These are phyloP conservation scores for Spicauda simplicius DNA, from an alignment of 2,888 invertebrate species.

Conservation along the genomic window DNA sequence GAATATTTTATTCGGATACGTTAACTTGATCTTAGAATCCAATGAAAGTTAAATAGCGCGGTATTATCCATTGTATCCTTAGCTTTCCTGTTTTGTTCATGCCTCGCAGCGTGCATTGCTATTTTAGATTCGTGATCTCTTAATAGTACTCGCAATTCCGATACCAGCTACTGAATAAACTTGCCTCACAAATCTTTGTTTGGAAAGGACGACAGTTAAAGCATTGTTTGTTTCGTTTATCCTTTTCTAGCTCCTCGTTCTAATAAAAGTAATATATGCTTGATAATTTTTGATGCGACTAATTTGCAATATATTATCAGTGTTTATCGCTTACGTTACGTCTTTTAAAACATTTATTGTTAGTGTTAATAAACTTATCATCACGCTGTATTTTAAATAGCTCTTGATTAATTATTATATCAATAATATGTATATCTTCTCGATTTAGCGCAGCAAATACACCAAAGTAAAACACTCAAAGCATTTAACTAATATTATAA, in stretches of 20 bases:
- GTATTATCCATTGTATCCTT: constrained; percentile 61
- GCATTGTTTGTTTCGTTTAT: constrained; percentile 30
- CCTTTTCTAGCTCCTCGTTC: constrained; percentile 16
- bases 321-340: too few species aligned
- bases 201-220: constrained; percentile 42
- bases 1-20: constrained; percentile 22
- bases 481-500: constrained; percentile 9
- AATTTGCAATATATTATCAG: not conserved
- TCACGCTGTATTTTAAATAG: too few species aligned
- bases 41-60: constrained; percentile 45
- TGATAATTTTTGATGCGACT: not conserved
- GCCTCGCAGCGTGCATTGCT: constrained; percentile 59
- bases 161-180: constrained; percentile 58
- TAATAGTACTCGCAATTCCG: constrained; percentile 68
- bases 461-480: not conserved
- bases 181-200: constrained; percentile 49
- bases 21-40: constrained; percentile 34
- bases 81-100: constrained; percentile 60
- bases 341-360: too few species aligned
- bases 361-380: too few species aligned
- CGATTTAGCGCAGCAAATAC: not conserved
- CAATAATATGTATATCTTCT: not conserved
- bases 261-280: constrained; percentile 2
- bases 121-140: constrained; percentile 77
- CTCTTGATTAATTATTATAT: not conserved